These are phyloP conservation scores for Oikopleura vanhoeffeni DNA, from an alignment of 23 tunicate species.

Conservation along the genomic window DNA sequence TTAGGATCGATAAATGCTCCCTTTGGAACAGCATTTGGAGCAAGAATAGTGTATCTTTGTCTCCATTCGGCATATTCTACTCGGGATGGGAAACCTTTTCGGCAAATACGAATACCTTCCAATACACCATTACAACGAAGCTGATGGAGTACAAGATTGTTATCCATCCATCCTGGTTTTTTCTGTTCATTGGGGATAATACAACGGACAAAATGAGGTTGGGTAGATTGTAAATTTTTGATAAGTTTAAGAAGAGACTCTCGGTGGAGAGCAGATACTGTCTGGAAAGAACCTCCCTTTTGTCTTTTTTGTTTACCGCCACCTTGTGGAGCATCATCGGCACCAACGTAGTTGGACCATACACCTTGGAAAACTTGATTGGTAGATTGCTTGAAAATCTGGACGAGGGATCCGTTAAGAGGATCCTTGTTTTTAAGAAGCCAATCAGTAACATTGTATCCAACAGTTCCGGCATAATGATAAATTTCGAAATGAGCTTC, in stretches of 20 bases:
- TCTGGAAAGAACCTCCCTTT: too few species aligned
- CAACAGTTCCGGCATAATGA: too few species aligned
- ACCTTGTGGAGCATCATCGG: constrained; percentile 43
- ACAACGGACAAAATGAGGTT: constrained; percentile 14
- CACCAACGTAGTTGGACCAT: constrained; percentile 58
- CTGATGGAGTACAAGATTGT: too few species aligned
- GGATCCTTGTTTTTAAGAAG: not conserved
- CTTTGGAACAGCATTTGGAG: not conserved
- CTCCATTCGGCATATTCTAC: not conserved
- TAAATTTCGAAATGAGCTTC: not conserved
- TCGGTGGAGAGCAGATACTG: constrained; percentile 82
- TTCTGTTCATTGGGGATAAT: not conserved
- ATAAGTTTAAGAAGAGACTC: constrained; percentile 72
- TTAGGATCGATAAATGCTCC: not conserved
- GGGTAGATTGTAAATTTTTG: too few species aligned
- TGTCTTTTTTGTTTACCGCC: too few species aligned
- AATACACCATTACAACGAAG: too few species aligned
- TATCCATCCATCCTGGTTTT: not conserved
- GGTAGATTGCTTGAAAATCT: not conserved
- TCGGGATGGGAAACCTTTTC: not conserved
- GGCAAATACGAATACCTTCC: too few species aligned
- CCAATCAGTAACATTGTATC: too few species aligned
- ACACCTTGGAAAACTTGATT: constrained; percentile 5
- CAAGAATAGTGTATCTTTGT: not conserved
- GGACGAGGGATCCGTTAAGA: not conserved